phyloP scores from a whole-genome alignment of 2,797 vertebrate genomes.

The Holocentrus rufus region DNA sequence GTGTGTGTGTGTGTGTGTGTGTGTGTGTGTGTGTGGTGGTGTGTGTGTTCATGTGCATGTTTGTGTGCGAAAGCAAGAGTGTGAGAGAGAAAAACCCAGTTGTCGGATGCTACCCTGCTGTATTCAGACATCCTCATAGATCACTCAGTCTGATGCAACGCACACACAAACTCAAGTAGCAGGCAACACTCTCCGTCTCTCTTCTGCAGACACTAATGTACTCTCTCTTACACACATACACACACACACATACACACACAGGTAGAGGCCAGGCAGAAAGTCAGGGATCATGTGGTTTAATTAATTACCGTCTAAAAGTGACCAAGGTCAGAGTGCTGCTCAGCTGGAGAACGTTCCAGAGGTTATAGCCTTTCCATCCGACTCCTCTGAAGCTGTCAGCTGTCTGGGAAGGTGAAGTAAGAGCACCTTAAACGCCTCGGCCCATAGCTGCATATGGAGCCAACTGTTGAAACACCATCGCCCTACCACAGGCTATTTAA shows the following conservation, averaged over 20 bases:
- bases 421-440: constrained; percentile 53
- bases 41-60: constrained; percentile 29
- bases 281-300: constrained; percentile 80
- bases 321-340: constrained; percentile 75
- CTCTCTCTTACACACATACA: constrained; percentile 13
- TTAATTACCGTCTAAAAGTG: constrained; percentile 82
- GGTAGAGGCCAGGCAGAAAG: constrained; percentile 46
- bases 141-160: constrained; percentile 65
- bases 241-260: constrained; percentile 20
- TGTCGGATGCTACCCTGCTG: constrained; percentile 62
- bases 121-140: constrained; percentile 65
- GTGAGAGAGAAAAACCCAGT: constrained; percentile 16
- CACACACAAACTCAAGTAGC: constrained; percentile 19
- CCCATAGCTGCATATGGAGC: constrained; percentile 3
- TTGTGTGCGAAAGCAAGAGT: constrained; percentile 8
- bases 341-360: constrained; percentile 70
- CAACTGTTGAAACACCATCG: constrained; percentile 23
- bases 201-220: not conserved
- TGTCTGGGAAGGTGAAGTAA: constrained; percentile 57
- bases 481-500: not conserved
- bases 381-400: constrained; percentile 70
- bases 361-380: constrained; percentile 66
- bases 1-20: constrained; percentile 27
- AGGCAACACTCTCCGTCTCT: not conserved
- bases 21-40: constrained; percentile 14